Evolutionary conservation across 2,113 vertebrate genomes (phyloP).

Genomic region (Amphilophus citrinellus): DNA sequence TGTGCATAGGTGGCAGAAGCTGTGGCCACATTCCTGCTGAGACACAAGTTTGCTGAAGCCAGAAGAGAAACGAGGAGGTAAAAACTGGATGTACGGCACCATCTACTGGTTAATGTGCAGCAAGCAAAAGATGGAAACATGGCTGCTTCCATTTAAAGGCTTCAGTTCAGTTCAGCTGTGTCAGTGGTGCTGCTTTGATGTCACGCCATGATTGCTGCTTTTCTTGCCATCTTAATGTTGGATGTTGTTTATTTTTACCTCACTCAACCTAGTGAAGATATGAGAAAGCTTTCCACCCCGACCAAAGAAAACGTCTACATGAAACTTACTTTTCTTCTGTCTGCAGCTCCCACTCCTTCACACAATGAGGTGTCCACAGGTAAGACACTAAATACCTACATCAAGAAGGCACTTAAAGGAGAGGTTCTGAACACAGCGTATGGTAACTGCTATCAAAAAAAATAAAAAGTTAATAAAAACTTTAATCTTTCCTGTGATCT

Average conservation of each 20-base stretch:
- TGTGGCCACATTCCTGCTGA: slow-evolving; percentile 71
- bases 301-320: too few species aligned
- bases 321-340: not conserved
- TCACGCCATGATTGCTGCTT: not conserved
- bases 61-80: slow-evolving; percentile 66
- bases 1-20: slow-evolving; percentile 66
- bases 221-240: not conserved
- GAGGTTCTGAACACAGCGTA: not conserved
- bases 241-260: too few species aligned
- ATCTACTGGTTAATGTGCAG: not conserved
- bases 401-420: not conserved
- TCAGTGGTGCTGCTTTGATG: too few species aligned
- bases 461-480: fast-evolving
- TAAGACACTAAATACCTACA: not conserved
- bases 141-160: not conserved
- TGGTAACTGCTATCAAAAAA: not conserved
- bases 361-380: slow-evolving; percentile 43
- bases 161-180: too few species aligned
- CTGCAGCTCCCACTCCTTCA: slow-evolving; percentile 57
- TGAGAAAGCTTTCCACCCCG: not conserved
- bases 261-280: not conserved
- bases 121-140: not conserved
- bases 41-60: slow-evolving; percentile 75
- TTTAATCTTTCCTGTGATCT: not conserved
- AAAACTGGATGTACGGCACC: not conserved